A percentile compares a stretch with the other conserved stretches of the same genome.
Evolutionary conservation across 2,888 invertebrate species (phyloP).

Genomic region (Cataglyphis altisquamis): DNA sequence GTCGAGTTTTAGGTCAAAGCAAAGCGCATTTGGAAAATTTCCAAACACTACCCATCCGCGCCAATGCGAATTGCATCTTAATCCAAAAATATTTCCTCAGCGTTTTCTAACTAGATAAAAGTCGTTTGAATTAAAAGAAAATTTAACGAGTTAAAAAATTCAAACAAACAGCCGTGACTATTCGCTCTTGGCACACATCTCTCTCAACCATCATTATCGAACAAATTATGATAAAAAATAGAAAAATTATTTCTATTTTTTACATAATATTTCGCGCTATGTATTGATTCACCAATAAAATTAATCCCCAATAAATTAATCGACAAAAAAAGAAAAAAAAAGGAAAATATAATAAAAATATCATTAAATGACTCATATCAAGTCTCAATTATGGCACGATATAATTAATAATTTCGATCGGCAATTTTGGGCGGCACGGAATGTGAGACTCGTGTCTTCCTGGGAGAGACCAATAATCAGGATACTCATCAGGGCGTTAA

Average conservation of each 20-base stretch:
- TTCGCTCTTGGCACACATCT: not conserved
- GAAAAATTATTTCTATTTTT: not conserved
- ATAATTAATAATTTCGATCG: slow-evolving; percentile 45
- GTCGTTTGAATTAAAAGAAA: slow-evolving; percentile 36
- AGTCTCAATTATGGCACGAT: not conserved
- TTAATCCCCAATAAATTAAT: slow-evolving; percentile 12
- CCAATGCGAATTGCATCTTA: slow-evolving; percentile 52
- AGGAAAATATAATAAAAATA: not conserved
- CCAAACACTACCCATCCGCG: slow-evolving; percentile 64
- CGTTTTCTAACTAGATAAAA: slow-evolving; percentile 44
- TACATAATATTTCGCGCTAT: not conserved
- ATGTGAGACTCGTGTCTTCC: slow-evolving; percentile 1
- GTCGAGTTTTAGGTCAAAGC: slow-evolving; percentile 64
- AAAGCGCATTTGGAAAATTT: slow-evolving; percentile 64
- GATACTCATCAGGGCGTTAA: slow-evolving; percentile 59
- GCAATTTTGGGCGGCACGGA: slow-evolving; percentile 26
- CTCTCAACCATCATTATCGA: not conserved
- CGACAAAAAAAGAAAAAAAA: not conserved
- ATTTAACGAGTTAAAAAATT: slow-evolving; percentile 20
- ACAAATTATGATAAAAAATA: not conserved
- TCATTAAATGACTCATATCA: not conserved
- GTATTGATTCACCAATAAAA: not conserved
- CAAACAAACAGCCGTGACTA: slow-evolving; percentile 15
- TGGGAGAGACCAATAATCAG: slow-evolving; percentile 41
- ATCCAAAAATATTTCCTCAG: slow-evolving; percentile 67